These are phyloP conservation scores for Drosophila rufa DNA, from an alignment of 1,140 invertebrate species.

Conservation along the genomic window DNA sequence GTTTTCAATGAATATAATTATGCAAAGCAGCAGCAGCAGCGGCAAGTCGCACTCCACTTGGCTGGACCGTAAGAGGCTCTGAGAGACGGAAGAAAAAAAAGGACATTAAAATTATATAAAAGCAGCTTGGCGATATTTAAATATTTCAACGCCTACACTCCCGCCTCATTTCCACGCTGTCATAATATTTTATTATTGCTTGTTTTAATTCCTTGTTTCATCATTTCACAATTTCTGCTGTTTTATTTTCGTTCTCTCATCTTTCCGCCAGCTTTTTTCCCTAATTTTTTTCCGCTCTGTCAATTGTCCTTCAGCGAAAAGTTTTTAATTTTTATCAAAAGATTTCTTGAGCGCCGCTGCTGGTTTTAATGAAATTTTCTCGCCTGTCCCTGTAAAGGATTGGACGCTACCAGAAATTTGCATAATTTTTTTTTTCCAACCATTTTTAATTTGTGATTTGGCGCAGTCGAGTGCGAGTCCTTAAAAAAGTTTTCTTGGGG, in stretches of 20 bases:
- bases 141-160: constrained; percentile 56
- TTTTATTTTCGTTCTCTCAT: constrained; percentile 31
- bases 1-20: constrained; percentile 84
- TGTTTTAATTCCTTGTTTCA: constrained; percentile 81
- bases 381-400: constrained; percentile 65
- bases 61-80: constrained; percentile 59
- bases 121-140: constrained; percentile 77
- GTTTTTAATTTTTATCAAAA: constrained; percentile 82
- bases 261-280: constrained; percentile 7
- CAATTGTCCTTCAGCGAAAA: constrained; percentile 75
- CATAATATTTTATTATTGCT: constrained; percentile 84
- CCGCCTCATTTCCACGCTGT: constrained; percentile 35
- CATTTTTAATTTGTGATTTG: constrained; percentile 77
- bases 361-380: constrained; percentile 80
- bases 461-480: constrained; percentile 51
- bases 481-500: constrained; percentile 58
- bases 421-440: constrained; percentile 71
- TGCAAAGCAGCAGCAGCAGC: constrained; percentile 73
- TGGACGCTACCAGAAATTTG: constrained; percentile 63
- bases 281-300: constrained; percentile 42
- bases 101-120: constrained; percentile 68
- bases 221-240: constrained; percentile 65
- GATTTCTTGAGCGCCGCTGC: constrained; percentile 58
- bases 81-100: constrained; percentile 31
- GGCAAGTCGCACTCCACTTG: constrained; percentile 47